Percentiles rank a stretch among this genome's conserved stretches.
These are phyloP conservation scores for Coremacera marginata DNA, from an alignment of 2,888 invertebrate genomes.

Conservation along the genomic window DNA sequence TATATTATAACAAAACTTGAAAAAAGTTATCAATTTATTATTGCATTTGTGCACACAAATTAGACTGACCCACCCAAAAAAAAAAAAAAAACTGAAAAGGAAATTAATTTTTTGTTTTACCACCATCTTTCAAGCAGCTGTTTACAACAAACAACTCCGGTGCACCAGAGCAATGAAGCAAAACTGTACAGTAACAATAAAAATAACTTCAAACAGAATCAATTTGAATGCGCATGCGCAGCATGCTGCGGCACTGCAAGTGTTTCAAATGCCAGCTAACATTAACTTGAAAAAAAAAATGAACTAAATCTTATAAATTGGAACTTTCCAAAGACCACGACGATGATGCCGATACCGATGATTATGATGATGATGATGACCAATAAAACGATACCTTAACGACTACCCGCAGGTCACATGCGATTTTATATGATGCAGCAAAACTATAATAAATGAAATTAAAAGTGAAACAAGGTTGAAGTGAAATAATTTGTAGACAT, in stretches of 20 bases:
- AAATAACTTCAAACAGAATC: neutral
- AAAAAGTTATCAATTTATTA: too few relatives aligned
- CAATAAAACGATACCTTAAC: neutral
- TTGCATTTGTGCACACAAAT: neutral
- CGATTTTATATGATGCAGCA: neutral
- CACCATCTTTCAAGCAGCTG: slow-evolving; percentile 1
- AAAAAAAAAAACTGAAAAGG: neutral
- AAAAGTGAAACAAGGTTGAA: neutral
- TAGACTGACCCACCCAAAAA: neutral
- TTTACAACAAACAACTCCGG: neutral
- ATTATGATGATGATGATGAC: neutral
- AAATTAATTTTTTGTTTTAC: neutral
- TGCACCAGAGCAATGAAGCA: neutral
- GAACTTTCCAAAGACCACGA: neutral
- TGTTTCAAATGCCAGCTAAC: too few relatives aligned
- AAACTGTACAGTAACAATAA: neutral
- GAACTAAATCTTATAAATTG: neutral
- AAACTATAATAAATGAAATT: neutral
- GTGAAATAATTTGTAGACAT: too few relatives aligned
- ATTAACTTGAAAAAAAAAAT: too few relatives aligned
- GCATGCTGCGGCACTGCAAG: too few relatives aligned
- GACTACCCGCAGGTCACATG: neutral
- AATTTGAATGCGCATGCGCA: neutral
- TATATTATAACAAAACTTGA: too few relatives aligned
- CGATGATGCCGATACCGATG: too few relatives aligned